Conservation (phyloP, 2,113 vertebrate genomes). For the Marmota monax region DNA sequence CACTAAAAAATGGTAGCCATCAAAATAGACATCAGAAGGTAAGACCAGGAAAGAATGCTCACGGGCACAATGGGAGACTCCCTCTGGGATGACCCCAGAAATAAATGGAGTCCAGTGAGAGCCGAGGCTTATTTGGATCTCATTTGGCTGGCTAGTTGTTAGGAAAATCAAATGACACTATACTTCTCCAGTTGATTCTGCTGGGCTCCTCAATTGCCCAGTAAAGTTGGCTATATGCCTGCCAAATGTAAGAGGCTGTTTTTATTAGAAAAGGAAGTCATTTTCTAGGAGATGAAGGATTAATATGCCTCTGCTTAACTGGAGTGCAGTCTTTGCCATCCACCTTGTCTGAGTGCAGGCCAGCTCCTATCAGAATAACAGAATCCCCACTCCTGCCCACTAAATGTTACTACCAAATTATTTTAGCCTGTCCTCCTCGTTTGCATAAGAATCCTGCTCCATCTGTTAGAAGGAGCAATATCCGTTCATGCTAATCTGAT, state of each 20-base stretch:
- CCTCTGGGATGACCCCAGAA: background rate
- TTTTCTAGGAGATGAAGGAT: slow-evolving; percentile 18
- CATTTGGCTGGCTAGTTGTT: background rate
- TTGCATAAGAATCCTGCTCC: slow-evolving; percentile 84
- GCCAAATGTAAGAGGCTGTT: background rate
- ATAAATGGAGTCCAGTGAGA: background rate
- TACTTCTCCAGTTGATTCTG: background rate
- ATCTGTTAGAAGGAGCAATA: slow-evolving; percentile 82
- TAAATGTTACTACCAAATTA: slow-evolving; percentile 66
- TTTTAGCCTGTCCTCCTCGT: slow-evolving; percentile 62
- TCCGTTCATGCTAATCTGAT: slow-evolving; percentile 84
- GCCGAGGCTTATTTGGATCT: background rate
- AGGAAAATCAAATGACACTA: background rate
- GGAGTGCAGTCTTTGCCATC: background rate
- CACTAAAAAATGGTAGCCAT: background rate
- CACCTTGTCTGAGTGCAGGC: slow-evolving; percentile 1
- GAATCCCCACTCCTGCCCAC: background rate
- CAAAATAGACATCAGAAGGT: background rate
- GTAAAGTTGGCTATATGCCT: background rate
- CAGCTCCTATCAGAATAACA: background rate
- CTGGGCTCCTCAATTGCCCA: background rate
- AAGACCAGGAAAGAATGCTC: background rate
- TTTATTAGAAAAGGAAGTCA: slow-evolving; percentile 10
- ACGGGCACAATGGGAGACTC: background rate
- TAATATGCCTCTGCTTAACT: background rate